Base-by-base conservation (phyloP, 2,888 invertebrate species). In the Uropetala carovei region DNA sequence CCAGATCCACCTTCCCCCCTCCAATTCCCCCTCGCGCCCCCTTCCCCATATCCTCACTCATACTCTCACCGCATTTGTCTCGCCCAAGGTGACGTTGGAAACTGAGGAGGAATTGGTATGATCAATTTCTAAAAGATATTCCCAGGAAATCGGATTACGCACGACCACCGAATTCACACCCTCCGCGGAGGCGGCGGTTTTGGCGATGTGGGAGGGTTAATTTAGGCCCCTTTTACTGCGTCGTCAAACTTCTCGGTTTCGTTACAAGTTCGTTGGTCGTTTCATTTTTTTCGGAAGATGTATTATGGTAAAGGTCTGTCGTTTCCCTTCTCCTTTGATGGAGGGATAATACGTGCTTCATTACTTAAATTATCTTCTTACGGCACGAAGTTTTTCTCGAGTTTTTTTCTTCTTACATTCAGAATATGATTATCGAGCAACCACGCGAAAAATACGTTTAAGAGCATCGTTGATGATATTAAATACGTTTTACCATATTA, bases 61-160 rank as follows among this genome's bases (percentile, higher is more conserved):
- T 43, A 8, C 56, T 18, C 83, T 56, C 18, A 11, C 86, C 14
- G 60, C 60, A 18, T 68, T 43, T 68, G 30, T 59, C 60, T 59
- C 27, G 86, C 60, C 22, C 86, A 13, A 60, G 58, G 14, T 75
- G 75, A 75, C 75, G 75, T 30, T 16, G 27, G 27, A 60, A 64
- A 64, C 60, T 4, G 86, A 43, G 43, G 89, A 89, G 43, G 43
- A 64, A 64, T 60, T 68, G 18, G 56, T 30, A 56, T 43, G 89
- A 89, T 89, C 89, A 89, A 64, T 68, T 89, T 43, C 64, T 89
- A 68, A 89, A 89, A 43, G 68, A 43, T 68, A n/a, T 64, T 89
- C 56, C 18, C 16, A 18, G 30, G 8, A 16, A 86, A 30, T 60
- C 27, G 59, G 86, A 59, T 89, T 89, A 89, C n/a, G 64, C 43